Evolutionary conservation across 2,888 invertebrate genomes (phyloP).

Genomic region (Cancer borealis): DNA sequence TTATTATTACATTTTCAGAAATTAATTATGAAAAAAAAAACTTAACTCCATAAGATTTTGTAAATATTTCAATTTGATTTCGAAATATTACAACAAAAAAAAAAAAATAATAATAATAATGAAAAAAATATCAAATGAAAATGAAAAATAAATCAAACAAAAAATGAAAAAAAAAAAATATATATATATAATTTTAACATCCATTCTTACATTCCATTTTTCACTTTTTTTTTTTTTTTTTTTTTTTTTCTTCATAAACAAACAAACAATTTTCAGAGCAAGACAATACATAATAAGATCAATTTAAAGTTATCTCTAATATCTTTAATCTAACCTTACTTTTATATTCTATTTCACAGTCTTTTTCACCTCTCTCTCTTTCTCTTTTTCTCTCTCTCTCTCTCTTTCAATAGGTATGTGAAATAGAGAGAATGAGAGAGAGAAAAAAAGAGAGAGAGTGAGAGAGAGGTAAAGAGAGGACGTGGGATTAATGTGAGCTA

Average conservation of each 20-base stretch:
- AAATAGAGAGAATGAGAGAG: neutral
- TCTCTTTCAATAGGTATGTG: neutral
- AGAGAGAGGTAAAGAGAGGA: neutral
- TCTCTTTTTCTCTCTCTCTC: slow-evolving; percentile 18
- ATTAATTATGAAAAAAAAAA: no score
- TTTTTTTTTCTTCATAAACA: no score
- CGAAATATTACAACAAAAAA: neutral
- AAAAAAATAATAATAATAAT: no score
- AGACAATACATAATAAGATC: neutral
- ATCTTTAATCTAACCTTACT: neutral
- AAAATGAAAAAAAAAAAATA: no score
- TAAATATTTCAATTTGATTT: no score
- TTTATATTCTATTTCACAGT: neutral
- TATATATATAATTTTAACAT: no score
- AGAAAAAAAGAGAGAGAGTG: neutral
- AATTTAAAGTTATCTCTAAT: neutral
- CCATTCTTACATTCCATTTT: no score
- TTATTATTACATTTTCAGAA: slow-evolving; percentile 5
- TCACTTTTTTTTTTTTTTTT: neutral
- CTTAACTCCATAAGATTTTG: no score
- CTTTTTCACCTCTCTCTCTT: neutral
- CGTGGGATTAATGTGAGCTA: neutral
- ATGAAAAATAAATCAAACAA: no score
- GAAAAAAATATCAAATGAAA: no score
- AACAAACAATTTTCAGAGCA: neutral